A percentile compares a stretch with the other conserved stretches of the same genome.
Conservation (phyloP, 2,797 vertebrate genomes). For the Arnoldichthys spilopterus region DNA sequence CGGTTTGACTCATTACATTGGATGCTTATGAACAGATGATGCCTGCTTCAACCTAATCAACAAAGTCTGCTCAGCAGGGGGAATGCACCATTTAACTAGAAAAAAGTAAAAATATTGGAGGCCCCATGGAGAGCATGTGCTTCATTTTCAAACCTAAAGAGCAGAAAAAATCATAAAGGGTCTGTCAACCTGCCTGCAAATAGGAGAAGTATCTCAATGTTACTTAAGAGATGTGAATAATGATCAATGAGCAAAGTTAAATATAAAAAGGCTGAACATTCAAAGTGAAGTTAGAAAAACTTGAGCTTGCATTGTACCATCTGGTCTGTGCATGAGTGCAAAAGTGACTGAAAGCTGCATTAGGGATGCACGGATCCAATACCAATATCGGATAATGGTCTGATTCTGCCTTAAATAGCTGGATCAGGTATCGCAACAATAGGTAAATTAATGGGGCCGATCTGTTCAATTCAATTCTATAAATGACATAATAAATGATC, state of each 20-base stretch:
- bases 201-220: background rate
- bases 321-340: too few species aligned
- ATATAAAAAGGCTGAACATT: background rate
- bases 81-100: conserved; percentile 26
- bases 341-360: too few species aligned
- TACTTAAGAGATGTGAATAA: background rate
- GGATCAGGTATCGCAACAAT: too few species aligned
- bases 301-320: too few species aligned
- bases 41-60: conserved; percentile 34
- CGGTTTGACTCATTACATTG: conserved; percentile 33
- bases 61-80: conserved; percentile 31
- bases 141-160: background rate
- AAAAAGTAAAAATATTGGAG: background rate
- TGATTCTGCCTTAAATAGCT: too few species aligned
- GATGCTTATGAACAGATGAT: conserved; percentile 44
- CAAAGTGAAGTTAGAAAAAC: background rate
- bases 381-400: too few species aligned
- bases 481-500: too few species aligned
- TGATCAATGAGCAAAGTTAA: background rate
- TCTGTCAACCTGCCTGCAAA: background rate
- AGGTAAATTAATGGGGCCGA: too few species aligned
- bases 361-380: too few species aligned
- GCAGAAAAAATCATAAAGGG: background rate
- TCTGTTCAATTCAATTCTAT: too few species aligned
- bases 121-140: background rate